phyloP scores from a whole-genome alignment of 64 coral and sea anemone genomes.

The Pocillopora verrucosa region DNA sequence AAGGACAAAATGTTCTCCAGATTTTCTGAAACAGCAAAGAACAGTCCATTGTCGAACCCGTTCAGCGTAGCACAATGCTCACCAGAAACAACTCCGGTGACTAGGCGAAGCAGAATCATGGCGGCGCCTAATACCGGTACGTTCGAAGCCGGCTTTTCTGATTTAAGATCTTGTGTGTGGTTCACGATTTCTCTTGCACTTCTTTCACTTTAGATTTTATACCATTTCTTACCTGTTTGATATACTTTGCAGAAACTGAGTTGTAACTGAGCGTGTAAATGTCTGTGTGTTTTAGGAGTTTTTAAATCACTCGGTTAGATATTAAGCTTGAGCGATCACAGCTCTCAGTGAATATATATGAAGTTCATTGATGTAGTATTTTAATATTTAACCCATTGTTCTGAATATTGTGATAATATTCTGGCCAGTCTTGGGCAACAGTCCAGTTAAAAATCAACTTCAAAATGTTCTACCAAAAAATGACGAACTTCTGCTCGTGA shows the following conservation, averaged over 20 bases:
- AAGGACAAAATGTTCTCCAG: constrained; percentile 87
- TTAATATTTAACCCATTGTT: neutral
- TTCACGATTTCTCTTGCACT: neutral
- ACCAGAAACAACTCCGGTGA: constrained; percentile 28
- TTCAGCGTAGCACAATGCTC: constrained; percentile 76
- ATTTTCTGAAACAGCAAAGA: constrained; percentile 86
- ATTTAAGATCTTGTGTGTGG: neutral
- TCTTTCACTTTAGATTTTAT: neutral
- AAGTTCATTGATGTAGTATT: neutral
- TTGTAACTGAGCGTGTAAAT: neutral
- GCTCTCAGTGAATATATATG: neutral
- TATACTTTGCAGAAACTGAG: neutral
- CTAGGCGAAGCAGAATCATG: constrained; percentile 43
- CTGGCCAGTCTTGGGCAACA: neutral
- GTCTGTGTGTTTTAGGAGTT: neutral
- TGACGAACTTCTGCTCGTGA: neutral
- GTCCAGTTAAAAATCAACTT: neutral
- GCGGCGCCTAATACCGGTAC: constrained; percentile 45
- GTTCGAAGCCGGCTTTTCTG: constrained; percentile 13
- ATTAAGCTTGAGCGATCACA: neutral
- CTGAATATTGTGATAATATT: neutral
- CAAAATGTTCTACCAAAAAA: neutral
- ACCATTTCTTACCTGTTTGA: neutral
- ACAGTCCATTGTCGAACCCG: constrained; percentile 71
- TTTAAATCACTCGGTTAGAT: neutral